Evolutionary conservation across 1,140 invertebrate genomes (phyloP).

Genomic region (Megathymus violae): DNA sequence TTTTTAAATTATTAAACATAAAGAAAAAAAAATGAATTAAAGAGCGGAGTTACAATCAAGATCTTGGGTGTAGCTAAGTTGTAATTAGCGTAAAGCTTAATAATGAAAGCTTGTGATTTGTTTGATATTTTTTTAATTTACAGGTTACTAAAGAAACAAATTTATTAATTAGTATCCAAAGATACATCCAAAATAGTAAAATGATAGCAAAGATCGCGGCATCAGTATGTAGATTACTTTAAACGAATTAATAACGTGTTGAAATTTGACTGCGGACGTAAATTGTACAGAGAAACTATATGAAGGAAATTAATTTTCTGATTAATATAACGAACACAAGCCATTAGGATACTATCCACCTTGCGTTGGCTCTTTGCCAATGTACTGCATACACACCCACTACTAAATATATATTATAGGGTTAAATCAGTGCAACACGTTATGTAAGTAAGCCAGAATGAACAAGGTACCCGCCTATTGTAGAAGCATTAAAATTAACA

Average conservation of each 20-base stretch:
- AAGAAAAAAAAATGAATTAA: no score
- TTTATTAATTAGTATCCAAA: no score
- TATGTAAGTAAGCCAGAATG: slow-evolving; percentile 2
- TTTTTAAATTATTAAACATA: no score
- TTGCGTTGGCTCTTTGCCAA: slow-evolving; percentile 22
- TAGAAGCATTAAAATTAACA: slow-evolving; percentile 66
- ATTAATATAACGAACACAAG: slow-evolving; percentile 22
- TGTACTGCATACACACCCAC: slow-evolving; percentile 19
- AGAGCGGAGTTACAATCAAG: no score
- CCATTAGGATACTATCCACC: slow-evolving; percentile 22
- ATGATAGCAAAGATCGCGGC: no score
- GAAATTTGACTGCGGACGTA: background rate
- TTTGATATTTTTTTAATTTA: background rate
- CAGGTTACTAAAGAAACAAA: no score
- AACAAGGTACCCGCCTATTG: slow-evolving; percentile 27
- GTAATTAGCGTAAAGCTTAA: no score
- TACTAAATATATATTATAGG: slow-evolving; percentile 18
- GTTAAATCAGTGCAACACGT: slow-evolving; percentile 19
- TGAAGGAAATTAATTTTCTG: slow-evolving; percentile 27
- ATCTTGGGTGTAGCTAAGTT: no score
- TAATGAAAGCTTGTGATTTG: no score
- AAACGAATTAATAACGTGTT: background rate
- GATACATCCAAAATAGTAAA: no score
- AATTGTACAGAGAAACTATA: slow-evolving; percentile 18
- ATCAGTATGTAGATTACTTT: background rate